Percentiles rank a stretch among this genome's conserved stretches.
phyloP scores from a whole-genome alignment of 2,797 vertebrate species.

The Paramormyrops hopkinsi region DNA sequence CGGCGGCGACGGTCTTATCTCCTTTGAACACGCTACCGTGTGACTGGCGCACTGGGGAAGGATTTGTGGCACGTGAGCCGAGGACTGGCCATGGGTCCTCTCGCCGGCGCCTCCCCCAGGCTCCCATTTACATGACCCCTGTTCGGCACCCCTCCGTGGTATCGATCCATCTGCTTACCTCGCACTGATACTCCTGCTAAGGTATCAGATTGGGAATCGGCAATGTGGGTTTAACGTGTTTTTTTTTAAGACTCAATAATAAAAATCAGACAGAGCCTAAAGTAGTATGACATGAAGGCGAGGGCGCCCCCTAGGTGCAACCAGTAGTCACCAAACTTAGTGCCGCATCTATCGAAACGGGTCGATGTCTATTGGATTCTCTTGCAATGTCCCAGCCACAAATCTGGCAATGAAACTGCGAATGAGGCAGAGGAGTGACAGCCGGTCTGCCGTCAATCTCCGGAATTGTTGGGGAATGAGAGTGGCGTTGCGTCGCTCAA shows the following conservation, averaged over 20 bases:
- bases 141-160: background rate
- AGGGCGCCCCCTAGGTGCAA: background rate
- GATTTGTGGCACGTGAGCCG: slow-evolving; percentile 62
- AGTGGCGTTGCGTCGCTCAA: slow-evolving; percentile 62
- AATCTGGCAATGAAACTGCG: slow-evolving; percentile 59
- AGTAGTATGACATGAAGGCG: background rate
- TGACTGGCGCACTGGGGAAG: slow-evolving; percentile 59
- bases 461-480: background rate
- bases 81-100: slow-evolving; percentile 51
- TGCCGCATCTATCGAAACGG: background rate
- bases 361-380: background rate
- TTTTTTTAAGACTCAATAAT: background rate
- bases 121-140: slow-evolving; percentile 7
- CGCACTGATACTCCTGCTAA: background rate
- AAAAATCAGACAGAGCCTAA: background rate
- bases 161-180: slow-evolving; percentile 3
- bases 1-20: slow-evolving; percentile 63
- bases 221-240: background rate
- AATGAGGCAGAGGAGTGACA: slow-evolving; percentile 65
- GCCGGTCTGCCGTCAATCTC: slow-evolving; percentile 53
- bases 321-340: background rate
- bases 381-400: background rate
- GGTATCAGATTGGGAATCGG: background rate
- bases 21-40: slow-evolving; percentile 60
- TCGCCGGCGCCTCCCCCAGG: background rate